Conservation (phyloP, 2,888 invertebrate genomes). For the Idaea straminata region DNA sequence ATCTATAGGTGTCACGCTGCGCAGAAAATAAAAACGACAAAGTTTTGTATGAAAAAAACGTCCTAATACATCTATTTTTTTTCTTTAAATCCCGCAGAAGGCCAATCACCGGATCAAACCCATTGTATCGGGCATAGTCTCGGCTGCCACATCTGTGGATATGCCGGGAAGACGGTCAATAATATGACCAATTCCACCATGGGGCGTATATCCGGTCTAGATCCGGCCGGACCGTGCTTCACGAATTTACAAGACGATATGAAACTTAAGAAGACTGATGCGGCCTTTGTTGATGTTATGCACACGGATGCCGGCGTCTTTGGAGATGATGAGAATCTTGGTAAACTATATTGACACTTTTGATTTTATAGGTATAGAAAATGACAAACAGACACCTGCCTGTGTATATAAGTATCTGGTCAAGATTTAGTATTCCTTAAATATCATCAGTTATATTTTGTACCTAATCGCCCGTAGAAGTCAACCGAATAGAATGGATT, state of each 20-base stretch:
- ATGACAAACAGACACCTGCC: too few species aligned
- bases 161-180: constrained; percentile 54
- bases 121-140: constrained; percentile 72
- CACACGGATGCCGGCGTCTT: constrained; percentile 63
- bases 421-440: too few species aligned
- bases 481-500: too few species aligned
- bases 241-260: constrained; percentile 42
- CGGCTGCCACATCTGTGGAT: constrained; percentile 64
- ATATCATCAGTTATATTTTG: too few species aligned
- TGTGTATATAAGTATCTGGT: too few species aligned
- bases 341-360: constrained; percentile 37
- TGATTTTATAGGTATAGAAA: too few species aligned
- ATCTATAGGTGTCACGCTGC: too few species aligned
- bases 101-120: constrained; percentile 45
- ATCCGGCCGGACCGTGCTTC: constrained; percentile 74
- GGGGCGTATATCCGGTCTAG: constrained; percentile 60
- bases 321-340: constrained; percentile 51
- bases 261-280: constrained; percentile 50
- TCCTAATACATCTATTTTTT: too few species aligned
- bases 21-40: too few species aligned
- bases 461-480: too few species aligned
- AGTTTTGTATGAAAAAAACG: too few species aligned
- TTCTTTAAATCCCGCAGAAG: constrained; percentile 38
- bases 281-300: constrained; percentile 58
- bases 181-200: constrained; percentile 45